Conservation (phyloP, 2,888 invertebrate species). For the Lasioglossum morio region DNA sequence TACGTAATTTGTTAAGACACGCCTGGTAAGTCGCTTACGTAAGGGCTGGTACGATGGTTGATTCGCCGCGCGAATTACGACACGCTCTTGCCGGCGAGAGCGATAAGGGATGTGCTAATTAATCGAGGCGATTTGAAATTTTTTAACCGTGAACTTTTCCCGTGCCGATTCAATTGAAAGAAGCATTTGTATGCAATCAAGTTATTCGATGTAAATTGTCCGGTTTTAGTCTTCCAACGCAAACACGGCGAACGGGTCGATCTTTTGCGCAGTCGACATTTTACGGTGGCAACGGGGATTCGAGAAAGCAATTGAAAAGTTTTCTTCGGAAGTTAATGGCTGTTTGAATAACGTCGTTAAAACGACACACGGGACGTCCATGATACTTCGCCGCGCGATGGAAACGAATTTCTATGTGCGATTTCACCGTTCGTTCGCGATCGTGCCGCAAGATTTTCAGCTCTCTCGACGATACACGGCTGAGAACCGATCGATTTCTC, state of each 20-base stretch:
- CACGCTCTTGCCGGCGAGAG: not conserved
- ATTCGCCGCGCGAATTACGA: slow-evolving; percentile 42
- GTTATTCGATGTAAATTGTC: too few relatives aligned
- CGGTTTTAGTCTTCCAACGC: not conserved
- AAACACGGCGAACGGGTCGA: not conserved
- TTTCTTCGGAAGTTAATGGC: not conserved
- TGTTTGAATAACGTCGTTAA: slow-evolving; percentile 4
- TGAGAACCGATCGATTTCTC: slow-evolving; percentile 50
- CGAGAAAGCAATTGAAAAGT: not conserved
- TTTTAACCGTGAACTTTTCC: not conserved
- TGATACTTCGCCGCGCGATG: slow-evolving; percentile 2
- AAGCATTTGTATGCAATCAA: not conserved
- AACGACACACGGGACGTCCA: not conserved
- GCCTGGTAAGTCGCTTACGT: slow-evolving; percentile 29
- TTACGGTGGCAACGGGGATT: not conserved
- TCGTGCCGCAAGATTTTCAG: slow-evolving; percentile 26
- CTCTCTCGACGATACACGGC: slow-evolving; percentile 15
- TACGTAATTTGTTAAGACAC: slow-evolving; percentile 55
- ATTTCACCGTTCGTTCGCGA: slow-evolving; percentile 38
- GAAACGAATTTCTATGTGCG: slow-evolving; percentile 44
- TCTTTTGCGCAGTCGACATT: not conserved
- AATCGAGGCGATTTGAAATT: not conserved
- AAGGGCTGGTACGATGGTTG: slow-evolving; percentile 37
- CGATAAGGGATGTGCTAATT: slow-evolving; percentile 11
- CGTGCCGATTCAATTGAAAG: not conserved